A percentile compares a stretch with the other conserved stretches of the same genome.
phyloP scores from a whole-genome alignment of 2,888 invertebrate genomes.

The Trileptium ribeirensis region DNA sequence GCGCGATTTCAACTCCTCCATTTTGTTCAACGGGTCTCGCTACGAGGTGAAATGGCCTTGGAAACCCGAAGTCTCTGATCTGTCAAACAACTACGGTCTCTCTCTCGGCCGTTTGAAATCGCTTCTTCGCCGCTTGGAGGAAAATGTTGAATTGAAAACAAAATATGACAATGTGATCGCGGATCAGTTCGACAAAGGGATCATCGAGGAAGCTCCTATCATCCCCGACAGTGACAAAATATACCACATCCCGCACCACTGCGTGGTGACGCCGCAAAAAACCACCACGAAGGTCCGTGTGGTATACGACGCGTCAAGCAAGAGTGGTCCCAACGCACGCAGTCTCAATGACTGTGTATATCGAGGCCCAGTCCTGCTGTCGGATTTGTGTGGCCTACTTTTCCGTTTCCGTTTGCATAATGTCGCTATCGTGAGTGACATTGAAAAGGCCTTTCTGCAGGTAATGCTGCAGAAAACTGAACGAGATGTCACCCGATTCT shows the following conservation, averaged over 20 bases:
- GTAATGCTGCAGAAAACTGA: constrained; percentile 28
- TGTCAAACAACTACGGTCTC: background rate
- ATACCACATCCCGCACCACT: constrained; percentile 33
- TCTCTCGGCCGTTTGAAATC: constrained; percentile 14
- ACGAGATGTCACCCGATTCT: constrained; percentile 26
- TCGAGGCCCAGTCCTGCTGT: background rate
- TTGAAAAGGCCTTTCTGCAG: constrained; percentile 40
- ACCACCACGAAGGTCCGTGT: constrained; percentile 36
- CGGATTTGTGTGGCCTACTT: background rate
- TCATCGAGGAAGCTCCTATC: constrained; percentile 20
- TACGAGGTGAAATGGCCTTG: constrained; percentile 14
- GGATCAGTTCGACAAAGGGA: constrained; percentile 13
- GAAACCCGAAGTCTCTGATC: background rate
- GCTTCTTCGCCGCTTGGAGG: background rate
- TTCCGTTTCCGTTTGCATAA: constrained; percentile 4
- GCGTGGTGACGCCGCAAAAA: constrained; percentile 28
- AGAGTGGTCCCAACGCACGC: constrained; percentile 8
- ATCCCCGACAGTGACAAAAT: no score
- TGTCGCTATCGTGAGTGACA: constrained; percentile 27
- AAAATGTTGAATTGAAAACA: background rate
- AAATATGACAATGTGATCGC: background rate
- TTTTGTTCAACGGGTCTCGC: background rate
- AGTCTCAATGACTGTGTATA: background rate
- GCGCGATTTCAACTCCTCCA: background rate
- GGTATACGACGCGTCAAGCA: constrained; percentile 30